A percentile compares a stretch with the other conserved stretches of the same genome.
Conservation (phyloP, 2,888 invertebrate species). For the Octonoba sinensis region DNA sequence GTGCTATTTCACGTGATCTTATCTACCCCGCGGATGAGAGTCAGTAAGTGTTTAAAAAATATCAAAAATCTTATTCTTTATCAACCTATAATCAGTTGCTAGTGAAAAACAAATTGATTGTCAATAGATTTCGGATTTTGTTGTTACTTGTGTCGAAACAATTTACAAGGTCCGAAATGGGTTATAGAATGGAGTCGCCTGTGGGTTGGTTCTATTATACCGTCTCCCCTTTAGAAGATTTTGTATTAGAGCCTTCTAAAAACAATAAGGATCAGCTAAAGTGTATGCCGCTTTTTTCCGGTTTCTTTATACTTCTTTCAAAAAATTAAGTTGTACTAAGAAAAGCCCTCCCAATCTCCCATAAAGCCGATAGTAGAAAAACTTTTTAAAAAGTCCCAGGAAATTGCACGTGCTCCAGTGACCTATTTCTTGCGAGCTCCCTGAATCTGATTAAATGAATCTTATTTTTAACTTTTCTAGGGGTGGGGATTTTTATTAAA, state of each 20-base stretch:
- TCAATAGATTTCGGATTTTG: no score
- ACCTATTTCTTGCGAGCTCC: slow-evolving; percentile 52
- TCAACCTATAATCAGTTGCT: no score
- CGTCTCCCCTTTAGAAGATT: slow-evolving; percentile 24
- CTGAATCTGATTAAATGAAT: slow-evolving; percentile 49
- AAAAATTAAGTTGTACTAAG: not conserved
- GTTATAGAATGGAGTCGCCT: slow-evolving; percentile 51
- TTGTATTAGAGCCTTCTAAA: slow-evolving; percentile 5
- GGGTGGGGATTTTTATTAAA: no score
- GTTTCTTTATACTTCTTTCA: not conserved
- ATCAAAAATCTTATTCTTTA: no score
- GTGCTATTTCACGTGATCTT: no score
- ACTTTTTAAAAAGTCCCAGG: slow-evolving; percentile 5
- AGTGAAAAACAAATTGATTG: no score
- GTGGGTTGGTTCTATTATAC: slow-evolving; percentile 47
- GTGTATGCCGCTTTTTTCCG: not conserved
- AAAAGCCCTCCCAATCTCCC: not conserved
- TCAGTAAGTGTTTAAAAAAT: no score
- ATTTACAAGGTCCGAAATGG: slow-evolving; percentile 2
- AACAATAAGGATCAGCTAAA: not conserved
- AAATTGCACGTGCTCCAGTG: slow-evolving; percentile 51
- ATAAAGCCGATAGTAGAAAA: not conserved
- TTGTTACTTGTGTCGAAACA: no score
- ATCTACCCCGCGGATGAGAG: no score
- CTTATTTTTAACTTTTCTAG: slow-evolving; percentile 44